A percentile compares a stretch with the other conserved stretches of the same genome.
Conservation (phyloP, 2,113 vertebrate genomes). For the Campylomormyrus tamandua region DNA sequence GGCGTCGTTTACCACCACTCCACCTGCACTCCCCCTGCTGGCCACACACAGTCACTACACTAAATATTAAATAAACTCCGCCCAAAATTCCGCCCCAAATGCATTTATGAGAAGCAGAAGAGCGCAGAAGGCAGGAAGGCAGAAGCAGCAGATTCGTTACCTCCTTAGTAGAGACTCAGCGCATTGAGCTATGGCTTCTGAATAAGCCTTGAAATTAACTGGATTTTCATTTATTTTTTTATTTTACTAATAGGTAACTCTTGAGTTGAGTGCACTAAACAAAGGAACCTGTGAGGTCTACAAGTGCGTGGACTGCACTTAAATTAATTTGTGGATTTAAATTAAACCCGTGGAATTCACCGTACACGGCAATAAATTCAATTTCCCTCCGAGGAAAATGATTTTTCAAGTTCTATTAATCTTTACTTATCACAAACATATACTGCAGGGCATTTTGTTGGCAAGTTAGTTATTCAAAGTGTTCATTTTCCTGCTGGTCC, state of each 20-base stretch:
- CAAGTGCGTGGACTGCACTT: constrained; percentile 4
- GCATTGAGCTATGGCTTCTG: background rate
- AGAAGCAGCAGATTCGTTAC: background rate
- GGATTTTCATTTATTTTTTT: background rate
- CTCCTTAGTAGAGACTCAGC: background rate
- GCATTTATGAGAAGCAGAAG: background rate
- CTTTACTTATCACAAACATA: constrained; percentile 1
- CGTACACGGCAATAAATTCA: background rate
- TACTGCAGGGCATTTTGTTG: background rate
- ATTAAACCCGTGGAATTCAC: background rate
- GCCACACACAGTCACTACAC: background rate
- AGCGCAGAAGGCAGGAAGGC: background rate
- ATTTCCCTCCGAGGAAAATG: background rate
- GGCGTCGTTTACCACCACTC: background rate
- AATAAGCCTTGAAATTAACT: background rate
- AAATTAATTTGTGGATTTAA: constrained; percentile 16
- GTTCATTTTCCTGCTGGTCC: background rate
- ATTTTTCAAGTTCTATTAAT: constrained; percentile 8
- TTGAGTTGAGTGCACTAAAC: background rate
- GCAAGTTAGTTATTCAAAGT: background rate
- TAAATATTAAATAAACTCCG: background rate
- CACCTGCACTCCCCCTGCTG: background rate
- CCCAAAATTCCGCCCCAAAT: background rate
- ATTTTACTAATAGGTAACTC: background rate
- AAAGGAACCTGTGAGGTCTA: background rate